phyloP scores from a whole-genome alignment of 2,113 vertebrate species.

The Jaculus jaculus region DNA sequence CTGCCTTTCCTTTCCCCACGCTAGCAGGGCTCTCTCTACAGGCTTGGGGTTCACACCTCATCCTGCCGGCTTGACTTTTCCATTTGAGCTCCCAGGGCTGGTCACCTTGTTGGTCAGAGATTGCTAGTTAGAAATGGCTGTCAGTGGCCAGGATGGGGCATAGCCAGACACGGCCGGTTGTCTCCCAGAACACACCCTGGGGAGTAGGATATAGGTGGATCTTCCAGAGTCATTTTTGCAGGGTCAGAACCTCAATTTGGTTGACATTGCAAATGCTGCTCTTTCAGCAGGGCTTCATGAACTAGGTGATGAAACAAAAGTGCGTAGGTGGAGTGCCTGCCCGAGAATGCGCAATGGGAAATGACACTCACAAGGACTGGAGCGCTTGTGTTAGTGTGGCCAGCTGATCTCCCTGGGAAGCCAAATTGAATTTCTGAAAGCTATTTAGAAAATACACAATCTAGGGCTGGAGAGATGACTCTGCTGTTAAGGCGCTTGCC shows the following conservation, averaged over 20 bases:
- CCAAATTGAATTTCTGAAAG: constrained; percentile 21
- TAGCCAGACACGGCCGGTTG: constrained; percentile 20
- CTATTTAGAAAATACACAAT: neutral
- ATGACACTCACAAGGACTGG: neutral
- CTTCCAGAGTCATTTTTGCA: constrained; percentile 33
- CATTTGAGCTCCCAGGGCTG: neutral
- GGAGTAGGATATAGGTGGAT: neutral
- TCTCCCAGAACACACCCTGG: constrained; percentile 7
- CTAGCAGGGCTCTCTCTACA: rapidly evolving
- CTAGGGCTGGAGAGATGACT: too few species aligned
- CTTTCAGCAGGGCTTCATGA: neutral
- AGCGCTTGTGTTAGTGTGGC: neutral
- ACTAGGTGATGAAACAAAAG: neutral
- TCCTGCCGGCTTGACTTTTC: neutral
- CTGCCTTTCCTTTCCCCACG: neutral
- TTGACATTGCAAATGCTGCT: constrained; percentile 2
- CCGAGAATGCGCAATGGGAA: neutral
- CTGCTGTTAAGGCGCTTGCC: too few species aligned
- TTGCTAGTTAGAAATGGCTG: constrained; percentile 6
- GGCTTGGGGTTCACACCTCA: neutral
- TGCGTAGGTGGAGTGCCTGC: neutral
- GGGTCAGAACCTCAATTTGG: constrained; percentile 36
- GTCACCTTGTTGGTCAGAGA: neutral
- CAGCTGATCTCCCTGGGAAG: constrained; percentile 36
- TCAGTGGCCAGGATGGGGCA: neutral